A percentile compares a stretch with the other conserved stretches of the same genome.
These are phyloP conservation scores for Crossocerus cetratus DNA, from an alignment of 2,888 invertebrate species.

Conservation along the genomic window DNA sequence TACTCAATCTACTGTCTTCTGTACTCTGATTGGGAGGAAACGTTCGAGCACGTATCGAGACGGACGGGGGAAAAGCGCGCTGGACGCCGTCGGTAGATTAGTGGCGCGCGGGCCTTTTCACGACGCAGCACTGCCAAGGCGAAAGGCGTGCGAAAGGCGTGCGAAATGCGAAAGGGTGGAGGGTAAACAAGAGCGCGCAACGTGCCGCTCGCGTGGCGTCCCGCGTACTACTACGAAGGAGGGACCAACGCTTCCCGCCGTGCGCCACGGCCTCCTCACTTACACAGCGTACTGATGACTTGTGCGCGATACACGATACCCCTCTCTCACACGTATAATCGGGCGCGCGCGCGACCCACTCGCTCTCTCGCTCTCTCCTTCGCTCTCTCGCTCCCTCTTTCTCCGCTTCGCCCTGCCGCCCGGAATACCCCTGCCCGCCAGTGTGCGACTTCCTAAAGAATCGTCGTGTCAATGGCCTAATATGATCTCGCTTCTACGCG, in stretches of 20 bases:
- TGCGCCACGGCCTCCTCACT: conserved; percentile 43
- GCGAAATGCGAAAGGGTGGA: conserved; percentile 38
- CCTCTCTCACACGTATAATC: conserved; percentile 2
- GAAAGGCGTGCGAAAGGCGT: neutral
- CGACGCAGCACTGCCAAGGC: conserved; percentile 30
- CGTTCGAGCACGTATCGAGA: too few relatives aligned
- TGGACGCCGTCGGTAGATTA: too few relatives aligned
- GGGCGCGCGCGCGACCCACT: conserved; percentile 4
- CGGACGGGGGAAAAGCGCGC: too few relatives aligned
- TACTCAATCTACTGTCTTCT: too few relatives aligned
- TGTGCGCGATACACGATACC: neutral
- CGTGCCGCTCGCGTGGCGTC: conserved; percentile 63
- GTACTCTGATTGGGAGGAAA: too few relatives aligned
- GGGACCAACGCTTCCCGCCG: conserved; percentile 55
- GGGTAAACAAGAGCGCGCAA: conserved; percentile 30
- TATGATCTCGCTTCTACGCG: neutral
- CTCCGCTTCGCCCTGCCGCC: neutral
- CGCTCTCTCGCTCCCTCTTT: neutral
- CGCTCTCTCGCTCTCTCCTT: neutral
- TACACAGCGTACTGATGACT: conserved; percentile 11
- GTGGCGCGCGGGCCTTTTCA: neutral
- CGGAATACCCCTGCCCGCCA: neutral
- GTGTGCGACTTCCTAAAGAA: neutral
- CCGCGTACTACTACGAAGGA: conserved; percentile 64
- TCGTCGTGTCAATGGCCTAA: conserved; percentile 3